These are phyloP conservation scores for Drosophila formosana DNA, from an alignment of 2,888 invertebrate species.

Conservation along the genomic window DNA sequence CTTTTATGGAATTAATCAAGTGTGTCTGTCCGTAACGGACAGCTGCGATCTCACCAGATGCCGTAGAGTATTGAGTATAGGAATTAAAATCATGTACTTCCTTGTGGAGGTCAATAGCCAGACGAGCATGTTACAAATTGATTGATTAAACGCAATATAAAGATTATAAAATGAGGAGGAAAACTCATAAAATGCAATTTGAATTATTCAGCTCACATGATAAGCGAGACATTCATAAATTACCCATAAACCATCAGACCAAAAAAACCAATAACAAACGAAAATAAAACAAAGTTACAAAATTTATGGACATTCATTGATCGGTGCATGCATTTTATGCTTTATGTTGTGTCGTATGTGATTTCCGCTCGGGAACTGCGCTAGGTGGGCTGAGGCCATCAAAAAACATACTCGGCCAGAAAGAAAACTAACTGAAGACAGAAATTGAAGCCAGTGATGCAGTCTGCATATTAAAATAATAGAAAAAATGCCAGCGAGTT, in stretches of 20 bases:
- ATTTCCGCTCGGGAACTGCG: slow-evolving; percentile 75
- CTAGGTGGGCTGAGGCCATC: slow-evolving; percentile 74
- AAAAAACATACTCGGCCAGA: slow-evolving; percentile 36
- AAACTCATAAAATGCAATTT: slow-evolving; percentile 52
- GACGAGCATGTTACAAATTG: slow-evolving; percentile 49
- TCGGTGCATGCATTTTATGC: slow-evolving; percentile 76
- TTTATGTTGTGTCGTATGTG: slow-evolving; percentile 78
- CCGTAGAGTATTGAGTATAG: not conserved
- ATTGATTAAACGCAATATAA: slow-evolving; percentile 51
- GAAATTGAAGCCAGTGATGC: slow-evolving; percentile 60
- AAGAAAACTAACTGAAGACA: slow-evolving; percentile 49
- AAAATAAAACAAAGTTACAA: slow-evolving; percentile 47
- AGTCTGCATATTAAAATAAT: slow-evolving; percentile 75
- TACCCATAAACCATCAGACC: slow-evolving; percentile 63
- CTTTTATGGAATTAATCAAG: slow-evolving; percentile 80
- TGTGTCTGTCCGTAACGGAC: slow-evolving; percentile 60
- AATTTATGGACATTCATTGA: slow-evolving; percentile 75
- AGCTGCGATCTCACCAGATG: slow-evolving; percentile 53
- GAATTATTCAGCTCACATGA: slow-evolving; percentile 73
- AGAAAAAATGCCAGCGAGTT: slow-evolving; percentile 32
- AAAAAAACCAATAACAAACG: slow-evolving; percentile 15
- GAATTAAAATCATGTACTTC: not conserved
- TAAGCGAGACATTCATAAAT: slow-evolving; percentile 79
- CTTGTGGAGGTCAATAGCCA: slow-evolving; percentile 53
- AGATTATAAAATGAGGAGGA: slow-evolving; percentile 45